These are phyloP conservation scores for Sycophila texana DNA, from an alignment of 2,888 invertebrate species.

Conservation along the genomic window DNA sequence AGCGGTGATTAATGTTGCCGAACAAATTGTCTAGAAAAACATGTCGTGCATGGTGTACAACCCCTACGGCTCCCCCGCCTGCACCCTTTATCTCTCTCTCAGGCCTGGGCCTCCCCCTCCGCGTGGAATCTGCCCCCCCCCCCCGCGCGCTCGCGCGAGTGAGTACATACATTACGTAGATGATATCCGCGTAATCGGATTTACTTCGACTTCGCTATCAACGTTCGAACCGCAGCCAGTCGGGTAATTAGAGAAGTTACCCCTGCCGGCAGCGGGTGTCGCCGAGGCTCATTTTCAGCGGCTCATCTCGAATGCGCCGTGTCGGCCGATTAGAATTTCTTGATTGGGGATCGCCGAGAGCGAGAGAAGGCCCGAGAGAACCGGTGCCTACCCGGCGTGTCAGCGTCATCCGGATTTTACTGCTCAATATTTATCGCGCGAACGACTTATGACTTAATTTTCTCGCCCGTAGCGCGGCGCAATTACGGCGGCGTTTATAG, in stretches of 20 bases:
- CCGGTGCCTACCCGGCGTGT: no score
- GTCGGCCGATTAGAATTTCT: slow-evolving; percentile 40
- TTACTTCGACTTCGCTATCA: slow-evolving; percentile 75
- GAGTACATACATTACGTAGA: slow-evolving; percentile 73
- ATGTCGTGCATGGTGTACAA: slow-evolving; percentile 68
- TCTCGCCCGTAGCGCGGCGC: no score
- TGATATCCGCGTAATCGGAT: slow-evolving; percentile 75
- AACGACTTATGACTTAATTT: no score
- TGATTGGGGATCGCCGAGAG: slow-evolving; percentile 20
- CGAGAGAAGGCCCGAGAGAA: background rate
- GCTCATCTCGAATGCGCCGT: slow-evolving; percentile 20
- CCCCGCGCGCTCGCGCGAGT: slow-evolving; percentile 57
- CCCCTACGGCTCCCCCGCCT: slow-evolving; percentile 60
- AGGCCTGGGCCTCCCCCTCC: slow-evolving; percentile 12
- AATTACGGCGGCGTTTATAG: no score
- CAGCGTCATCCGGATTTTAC: no score
- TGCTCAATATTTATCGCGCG: background rate
- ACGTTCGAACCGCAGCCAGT: slow-evolving; percentile 67
- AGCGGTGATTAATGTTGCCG: slow-evolving; percentile 76
- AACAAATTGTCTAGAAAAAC: slow-evolving; percentile 78
- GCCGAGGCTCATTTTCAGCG: slow-evolving; percentile 36
- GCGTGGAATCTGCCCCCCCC: slow-evolving; percentile 13
- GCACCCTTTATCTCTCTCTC: slow-evolving; percentile 56
- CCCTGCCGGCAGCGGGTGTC: slow-evolving; percentile 8
- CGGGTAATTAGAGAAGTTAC: slow-evolving; percentile 70